phyloP scores from a whole-genome alignment of 2,113 vertebrate genomes.

The Siniperca chuatsi region DNA sequence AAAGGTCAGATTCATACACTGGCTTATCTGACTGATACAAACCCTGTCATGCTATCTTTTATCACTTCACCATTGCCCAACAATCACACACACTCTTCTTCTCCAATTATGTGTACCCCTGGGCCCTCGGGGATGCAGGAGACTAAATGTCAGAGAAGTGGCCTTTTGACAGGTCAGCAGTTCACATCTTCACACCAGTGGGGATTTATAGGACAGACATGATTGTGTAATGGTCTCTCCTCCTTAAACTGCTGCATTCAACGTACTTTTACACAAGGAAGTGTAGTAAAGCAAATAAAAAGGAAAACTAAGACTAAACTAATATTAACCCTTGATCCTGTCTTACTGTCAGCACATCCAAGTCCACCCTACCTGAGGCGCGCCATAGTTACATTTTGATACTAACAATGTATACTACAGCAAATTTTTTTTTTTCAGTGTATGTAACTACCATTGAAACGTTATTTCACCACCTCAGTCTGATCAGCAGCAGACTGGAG shows the following conservation, averaged over 20 bases:
- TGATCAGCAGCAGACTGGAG: not conserved
- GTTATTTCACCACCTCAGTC: not conserved
- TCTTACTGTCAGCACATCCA: too few relatives aligned
- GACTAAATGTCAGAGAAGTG: conserved; percentile 7
- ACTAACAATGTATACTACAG: not conserved
- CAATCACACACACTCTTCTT: not conserved
- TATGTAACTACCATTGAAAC: not conserved
- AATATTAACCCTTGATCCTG: not conserved
- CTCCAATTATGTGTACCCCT: not conserved
- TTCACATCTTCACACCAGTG: not conserved
- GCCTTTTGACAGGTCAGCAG: not conserved
- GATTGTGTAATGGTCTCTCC: not conserved
- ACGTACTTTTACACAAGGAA: not conserved
- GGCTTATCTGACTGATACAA: conserved; percentile 26
- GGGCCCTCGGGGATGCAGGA: not conserved
- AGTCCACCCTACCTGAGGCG: not conserved
- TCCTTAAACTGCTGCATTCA: not conserved
- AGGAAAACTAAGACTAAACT: not conserved
- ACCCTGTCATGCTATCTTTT: not conserved
- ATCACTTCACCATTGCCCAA: not conserved
- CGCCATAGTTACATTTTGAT: not conserved
- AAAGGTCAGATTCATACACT: conserved; percentile 63
- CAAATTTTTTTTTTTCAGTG: not conserved
- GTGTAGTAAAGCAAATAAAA: not conserved
- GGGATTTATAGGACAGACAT: not conserved